Percentiles rank a stretch among this genome's conserved stretches.
phyloP scores from a whole-genome alignment of 1,140 invertebrate species.

The Elysia chlorotica region DNA sequence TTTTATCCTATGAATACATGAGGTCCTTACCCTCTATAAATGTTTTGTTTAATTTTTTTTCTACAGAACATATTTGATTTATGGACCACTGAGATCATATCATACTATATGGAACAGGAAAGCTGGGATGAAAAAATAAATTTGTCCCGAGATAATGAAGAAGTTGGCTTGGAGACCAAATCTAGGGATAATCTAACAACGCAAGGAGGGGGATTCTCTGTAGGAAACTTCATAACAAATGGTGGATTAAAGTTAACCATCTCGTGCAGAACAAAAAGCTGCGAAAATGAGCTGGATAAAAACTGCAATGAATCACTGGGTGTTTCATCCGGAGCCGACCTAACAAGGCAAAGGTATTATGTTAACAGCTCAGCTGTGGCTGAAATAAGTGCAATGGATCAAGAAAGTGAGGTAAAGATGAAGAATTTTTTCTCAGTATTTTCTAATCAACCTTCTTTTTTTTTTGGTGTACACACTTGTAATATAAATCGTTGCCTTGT shows the following conservation, averaged over 20 bases:
- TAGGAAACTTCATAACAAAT: conserved; percentile 6
- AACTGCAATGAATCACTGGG: conserved; percentile 2
- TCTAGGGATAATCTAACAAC: background rate
- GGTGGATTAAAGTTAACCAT: conserved; percentile 19
- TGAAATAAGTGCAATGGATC: too few species aligned
- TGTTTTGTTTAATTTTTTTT: background rate
- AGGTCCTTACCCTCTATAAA: too few species aligned
- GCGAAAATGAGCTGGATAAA: conserved; percentile 13
- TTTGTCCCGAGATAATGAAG: background rate
- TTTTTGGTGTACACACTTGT: background rate
- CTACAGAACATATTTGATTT: background rate
- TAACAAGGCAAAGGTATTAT: too few species aligned
- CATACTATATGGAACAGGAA: background rate
- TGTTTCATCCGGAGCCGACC: conserved; percentile 7
- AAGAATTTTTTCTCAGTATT: background rate
- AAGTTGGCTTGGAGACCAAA: conserved; percentile 3
- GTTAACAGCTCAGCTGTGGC: too few species aligned
- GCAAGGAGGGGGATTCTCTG: background rate
- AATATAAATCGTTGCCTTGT: background rate
- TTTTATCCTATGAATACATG: too few species aligned
- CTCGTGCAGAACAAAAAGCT: conserved; percentile 10
- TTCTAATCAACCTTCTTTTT: background rate
- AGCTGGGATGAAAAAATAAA: conserved; percentile 12
- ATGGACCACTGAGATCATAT: background rate
- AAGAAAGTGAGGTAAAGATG: background rate